Evolutionary conservation across 2,113 vertebrate species (phyloP), one percentile per base, ranked within the genome.

Genomic region (Ellobius talpinus): DNA sequence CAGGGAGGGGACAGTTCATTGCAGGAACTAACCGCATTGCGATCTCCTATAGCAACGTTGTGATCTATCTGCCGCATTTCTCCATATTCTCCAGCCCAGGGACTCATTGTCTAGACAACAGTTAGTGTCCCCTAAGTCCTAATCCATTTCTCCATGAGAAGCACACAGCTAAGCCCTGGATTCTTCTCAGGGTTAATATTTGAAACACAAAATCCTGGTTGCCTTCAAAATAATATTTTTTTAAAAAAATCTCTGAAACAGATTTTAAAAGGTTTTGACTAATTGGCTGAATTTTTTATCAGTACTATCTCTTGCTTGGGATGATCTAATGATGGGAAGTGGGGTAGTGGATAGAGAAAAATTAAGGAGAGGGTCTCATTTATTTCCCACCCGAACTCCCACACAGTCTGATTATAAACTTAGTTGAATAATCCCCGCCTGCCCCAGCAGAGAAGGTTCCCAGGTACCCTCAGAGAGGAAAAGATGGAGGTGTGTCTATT

Each of bases 281-380:
- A 21, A 76, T 63, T 0, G 31, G 23, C 12, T 85, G 39, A 5
- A 5, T 82, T 95, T 92, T 92, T 76, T 85, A 50, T 19, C 24
- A 89, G 58, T 16, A 68, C 12, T 65, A 13, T 81, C 13, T 26
- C 14, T 96, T 95, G 93, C 52, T 33, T 77, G 19, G 52, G n/a
- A 33, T 42, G 92, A 85, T 29, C 91, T 88, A 85, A 55, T 86
- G 31, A 4, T 50, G 36, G 72, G 16, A 96, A 95, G 17, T 72
- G 42, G 55, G 24, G 19, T 70, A 72, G 50, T 9, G 29, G 81
- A 19, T 58, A 87, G 63, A 96, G 74, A 47, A 92, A 95, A 70
- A 50, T 7, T 63, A 47, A 52, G 45, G 7, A 58, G 33, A 45
- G 58, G 6, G 68, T 74, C 47, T 87, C 70, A 85, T 58, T 92